These are phyloP conservation scores for Lithobates pipiens DNA, from an alignment of 2,797 vertebrate genomes.

Conservation along the genomic window DNA sequence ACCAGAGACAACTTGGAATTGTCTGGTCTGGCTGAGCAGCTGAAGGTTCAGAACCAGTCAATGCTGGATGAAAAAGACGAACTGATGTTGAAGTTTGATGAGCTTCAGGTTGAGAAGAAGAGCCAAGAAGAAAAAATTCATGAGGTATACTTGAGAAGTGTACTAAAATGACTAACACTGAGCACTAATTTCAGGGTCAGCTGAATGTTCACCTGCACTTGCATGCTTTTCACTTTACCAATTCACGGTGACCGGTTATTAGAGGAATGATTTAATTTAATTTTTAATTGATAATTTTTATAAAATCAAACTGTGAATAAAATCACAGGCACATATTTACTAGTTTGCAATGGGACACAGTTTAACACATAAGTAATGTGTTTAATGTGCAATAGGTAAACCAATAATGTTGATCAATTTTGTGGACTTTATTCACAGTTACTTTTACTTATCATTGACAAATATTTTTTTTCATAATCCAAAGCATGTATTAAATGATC, in stretches of 20 bases:
- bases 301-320: constrained; percentile 33
- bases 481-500: constrained; percentile 8
- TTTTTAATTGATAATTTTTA: constrained; percentile 2
- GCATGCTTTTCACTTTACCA: constrained; percentile 67
- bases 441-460: not conserved
- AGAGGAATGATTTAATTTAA: not conserved
- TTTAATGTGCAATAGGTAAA: not conserved
- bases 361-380: not conserved
- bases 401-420: not conserved
- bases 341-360: not conserved
- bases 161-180: constrained; percentile 72
- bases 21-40: constrained; percentile 74
- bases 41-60: constrained; percentile 77
- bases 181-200: constrained; percentile 71
- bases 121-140: constrained; percentile 85
- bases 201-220: constrained; percentile 70
- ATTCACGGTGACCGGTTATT: constrained; percentile 10
- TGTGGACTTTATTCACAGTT: constrained; percentile 42
- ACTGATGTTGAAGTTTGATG: constrained; percentile 80
- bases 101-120: constrained; percentile 84
- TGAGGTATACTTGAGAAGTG: constrained; percentile 77
- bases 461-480: constrained; percentile 2
- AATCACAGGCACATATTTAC: not conserved
- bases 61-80: constrained; percentile 82
- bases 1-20: constrained; percentile 75